Percentiles rank a stretch among this genome's conserved stretches.
Evolutionary conservation across 2,888 invertebrate species (phyloP).

Genomic region (Dioctria rufipes): DNA sequence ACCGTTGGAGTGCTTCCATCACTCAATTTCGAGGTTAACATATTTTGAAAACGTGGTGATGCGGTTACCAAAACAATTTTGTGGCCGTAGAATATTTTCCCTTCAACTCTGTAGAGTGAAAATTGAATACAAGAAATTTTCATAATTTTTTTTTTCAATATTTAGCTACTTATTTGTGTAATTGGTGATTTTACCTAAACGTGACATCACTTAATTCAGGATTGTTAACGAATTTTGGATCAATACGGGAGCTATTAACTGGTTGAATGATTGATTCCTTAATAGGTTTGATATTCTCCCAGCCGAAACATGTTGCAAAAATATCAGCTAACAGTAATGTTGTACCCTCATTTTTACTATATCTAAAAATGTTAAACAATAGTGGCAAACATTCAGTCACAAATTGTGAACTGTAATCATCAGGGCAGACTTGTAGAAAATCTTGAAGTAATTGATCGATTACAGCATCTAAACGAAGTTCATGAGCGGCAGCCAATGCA

Average conservation of each 20-base stretch:
- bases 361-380: conserved; percentile 90
- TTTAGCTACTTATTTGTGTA: background rate
- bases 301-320: conserved; percentile 90
- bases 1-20: conserved; percentile 87
- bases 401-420: conserved; percentile 90
- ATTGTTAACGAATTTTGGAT: conserved; percentile 95
- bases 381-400: conserved; percentile 91
- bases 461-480: conserved; percentile 85
- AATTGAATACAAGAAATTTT: background rate
- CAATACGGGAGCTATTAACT: conserved; percentile 82
- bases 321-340: conserved; percentile 90
- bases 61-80: conserved; percentile 94
- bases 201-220: conserved; percentile 93
- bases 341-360: conserved; percentile 94
- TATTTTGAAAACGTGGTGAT: conserved; percentile 87
- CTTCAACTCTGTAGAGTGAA: conserved; percentile 80
- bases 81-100: conserved; percentile 92
- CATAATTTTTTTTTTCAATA: background rate
- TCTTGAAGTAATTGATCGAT: conserved; percentile 92
- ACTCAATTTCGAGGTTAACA: conserved; percentile 84
- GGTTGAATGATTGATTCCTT: conserved; percentile 78
- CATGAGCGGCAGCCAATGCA: conserved; percentile 89
- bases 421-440: conserved; percentile 91
- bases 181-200: conserved; percentile 73
- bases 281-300: conserved; percentile 87